phyloP scores from a whole-genome alignment of 1,140 invertebrate species.

The Leguminivora glycinivorella region DNA sequence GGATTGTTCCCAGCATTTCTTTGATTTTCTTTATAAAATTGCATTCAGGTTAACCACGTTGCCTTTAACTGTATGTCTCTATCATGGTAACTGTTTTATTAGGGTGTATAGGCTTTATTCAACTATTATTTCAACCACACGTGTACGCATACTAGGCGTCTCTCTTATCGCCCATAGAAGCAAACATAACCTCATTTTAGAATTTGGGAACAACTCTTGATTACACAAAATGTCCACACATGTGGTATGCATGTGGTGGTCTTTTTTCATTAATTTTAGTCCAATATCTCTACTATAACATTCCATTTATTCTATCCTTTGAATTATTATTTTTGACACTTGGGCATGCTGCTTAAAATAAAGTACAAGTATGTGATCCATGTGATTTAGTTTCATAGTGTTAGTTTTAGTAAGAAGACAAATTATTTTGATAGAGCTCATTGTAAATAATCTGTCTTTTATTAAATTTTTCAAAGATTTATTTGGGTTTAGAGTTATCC shows the following conservation, averaged over 20 bases:
- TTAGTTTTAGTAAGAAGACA: too few species aligned
- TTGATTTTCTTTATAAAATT: not conserved
- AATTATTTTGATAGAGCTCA: too few species aligned
- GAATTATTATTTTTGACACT: too few species aligned
- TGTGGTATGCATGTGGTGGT: not conserved
- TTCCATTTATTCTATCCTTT: too few species aligned
- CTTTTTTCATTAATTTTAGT: not conserved
- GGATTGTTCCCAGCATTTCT: not conserved
- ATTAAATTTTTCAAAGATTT: too few species aligned
- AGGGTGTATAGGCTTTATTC: not conserved
- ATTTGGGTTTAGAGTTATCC: too few species aligned
- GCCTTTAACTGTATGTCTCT: not conserved
- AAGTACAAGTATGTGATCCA: too few species aligned
- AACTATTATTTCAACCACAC: not conserved
- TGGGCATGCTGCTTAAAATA: too few species aligned
- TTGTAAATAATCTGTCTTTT: too few species aligned
- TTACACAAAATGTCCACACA: not conserved
- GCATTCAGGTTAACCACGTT: not conserved
- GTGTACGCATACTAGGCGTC: not conserved
- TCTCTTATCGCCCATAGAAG: not conserved
- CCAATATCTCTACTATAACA: too few species aligned
- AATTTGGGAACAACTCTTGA: not conserved
- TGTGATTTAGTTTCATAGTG: too few species aligned
- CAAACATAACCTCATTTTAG: slow-evolving; percentile 1
- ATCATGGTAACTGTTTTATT: not conserved